Evolutionary conservation across 2,797 vertebrate species (phyloP), one percentile per base, ranked within the genome.

Genomic region (Eulemur rubriventer): DNA sequence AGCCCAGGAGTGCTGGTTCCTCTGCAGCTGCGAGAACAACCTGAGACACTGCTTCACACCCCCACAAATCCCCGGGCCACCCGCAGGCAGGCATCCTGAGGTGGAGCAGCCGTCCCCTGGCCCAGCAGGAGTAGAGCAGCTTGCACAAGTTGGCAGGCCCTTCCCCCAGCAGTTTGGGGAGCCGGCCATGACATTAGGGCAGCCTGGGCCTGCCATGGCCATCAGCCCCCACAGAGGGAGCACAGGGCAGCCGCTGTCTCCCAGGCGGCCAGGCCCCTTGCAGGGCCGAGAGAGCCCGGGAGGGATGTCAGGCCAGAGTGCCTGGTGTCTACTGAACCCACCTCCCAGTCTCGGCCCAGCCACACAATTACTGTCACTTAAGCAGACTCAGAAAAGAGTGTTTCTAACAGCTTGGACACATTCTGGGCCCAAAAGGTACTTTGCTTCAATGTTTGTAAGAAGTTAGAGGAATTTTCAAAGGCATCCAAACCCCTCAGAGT

Each of bases 381-480:
- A 41, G 38, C 10, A 72, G 41, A 92, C 75, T 75, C 20, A 0
- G 6, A 38, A 87, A 57, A 41, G 65, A 63, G 1, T 14, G 2
- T 69, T 82, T 85, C 67, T 43, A 65, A 59, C 75, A 65, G n/a
- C 18, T 48, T 22, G 75, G 72, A 65, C 9, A 50, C 4, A 61
- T 24, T 65, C 24, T 87, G 14, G 4, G 38, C 55, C 43, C 72
- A 85, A 72, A 80, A 65, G 30, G 28, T n/a, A 72, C 55, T 57
- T 90, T 72, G 78, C n/a, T 43, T 30, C 55, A 52, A 4, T 48
- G 43, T 69, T 48, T 75, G 0, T 82, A 41, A 69, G 76, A 87
- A 92, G 30, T 78, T n/a, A 30, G 17, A 92, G 46, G 61, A 48
- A 50, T 95, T 85, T 48, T 22, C 48, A 89, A 72, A 85, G 30